A percentile compares a stretch with the other conserved stretches of the same genome.
Conservation (phyloP, 2,888 invertebrate genomes). For the Parnassius mnemosyne region DNA sequence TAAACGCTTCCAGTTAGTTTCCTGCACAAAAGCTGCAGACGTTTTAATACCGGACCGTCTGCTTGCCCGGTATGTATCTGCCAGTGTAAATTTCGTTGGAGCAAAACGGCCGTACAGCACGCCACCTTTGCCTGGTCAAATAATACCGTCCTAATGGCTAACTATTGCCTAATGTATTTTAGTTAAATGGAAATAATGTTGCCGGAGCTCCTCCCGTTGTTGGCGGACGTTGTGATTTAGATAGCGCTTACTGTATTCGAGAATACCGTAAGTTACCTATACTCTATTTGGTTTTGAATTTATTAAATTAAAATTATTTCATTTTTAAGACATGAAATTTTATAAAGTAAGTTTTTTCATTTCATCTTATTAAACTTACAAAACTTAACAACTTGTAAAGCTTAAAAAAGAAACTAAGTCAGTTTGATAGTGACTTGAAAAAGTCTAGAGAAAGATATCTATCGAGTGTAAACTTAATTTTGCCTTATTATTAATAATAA, state of each 20-base stretch:
- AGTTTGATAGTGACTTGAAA: too few species aligned
- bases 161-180: conserved; percentile 77
- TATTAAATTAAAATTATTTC: conserved; percentile 50
- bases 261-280: conserved; percentile 47
- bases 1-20: conserved; percentile 70
- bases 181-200: conserved; percentile 64
- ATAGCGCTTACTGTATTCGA: conserved; percentile 55
- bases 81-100: conserved; percentile 68
- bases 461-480: too few species aligned
- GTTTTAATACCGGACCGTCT: conserved; percentile 74
- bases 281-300: conserved; percentile 57
- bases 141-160: conserved; percentile 73
- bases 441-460: too few species aligned
- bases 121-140: conserved; percentile 75
- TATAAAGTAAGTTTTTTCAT: too few species aligned
- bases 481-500: too few species aligned
- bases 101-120: conserved; percentile 67
- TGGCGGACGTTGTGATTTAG: conserved; percentile 63
- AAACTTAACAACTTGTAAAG: too few species aligned
- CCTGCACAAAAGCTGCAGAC: conserved; percentile 73
- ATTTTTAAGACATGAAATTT: not conserved
- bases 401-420: too few species aligned
- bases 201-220: conserved; percentile 49
- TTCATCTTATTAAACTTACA: too few species aligned
- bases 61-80: conserved; percentile 56